Evolutionary conservation across 2,888 invertebrate species (phyloP).

Genomic region (Selenia dentaria): DNA sequence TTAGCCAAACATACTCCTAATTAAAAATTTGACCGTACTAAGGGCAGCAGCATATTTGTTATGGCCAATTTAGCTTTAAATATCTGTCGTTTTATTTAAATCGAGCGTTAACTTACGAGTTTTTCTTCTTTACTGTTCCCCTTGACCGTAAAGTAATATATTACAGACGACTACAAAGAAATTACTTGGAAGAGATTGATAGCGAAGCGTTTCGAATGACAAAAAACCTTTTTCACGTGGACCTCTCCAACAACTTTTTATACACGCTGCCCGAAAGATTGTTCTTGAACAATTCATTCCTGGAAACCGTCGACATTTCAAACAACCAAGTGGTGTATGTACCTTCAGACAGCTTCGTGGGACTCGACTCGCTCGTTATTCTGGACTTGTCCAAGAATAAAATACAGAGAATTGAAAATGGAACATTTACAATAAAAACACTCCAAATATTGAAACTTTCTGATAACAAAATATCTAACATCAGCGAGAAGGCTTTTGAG

Average conservation of each 20-base stretch:
- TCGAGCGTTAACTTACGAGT: constrained; percentile 7
- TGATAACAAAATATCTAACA: constrained; percentile 86
- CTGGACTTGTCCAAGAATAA: constrained; percentile 89
- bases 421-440: constrained; percentile 82
- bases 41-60: no score
- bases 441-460: constrained; percentile 87
- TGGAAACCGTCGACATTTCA: constrained; percentile 87
- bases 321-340: constrained; percentile 86
- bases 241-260: constrained; percentile 87
- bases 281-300: constrained; percentile 83
- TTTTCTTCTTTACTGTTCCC: constrained; percentile 8
- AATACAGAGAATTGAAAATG: constrained; percentile 84
- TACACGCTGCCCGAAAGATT: constrained; percentile 82
- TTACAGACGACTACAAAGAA: constrained; percentile 87
- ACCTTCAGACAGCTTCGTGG: constrained; percentile 83
- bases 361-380: constrained; percentile 85
- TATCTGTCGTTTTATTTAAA: constrained; percentile 4
- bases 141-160: constrained; percentile 28
- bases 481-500: constrained; percentile 83
- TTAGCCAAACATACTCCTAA: no score
- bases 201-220: constrained; percentile 83
- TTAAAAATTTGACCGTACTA: no score
- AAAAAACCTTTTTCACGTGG: constrained; percentile 87
- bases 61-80: background rate
- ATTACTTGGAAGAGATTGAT: constrained; percentile 86